Evolutionary conservation across 92 coral and sea anemone genomes (phyloP).

Genomic region (Palythoa heliodiscus): DNA sequence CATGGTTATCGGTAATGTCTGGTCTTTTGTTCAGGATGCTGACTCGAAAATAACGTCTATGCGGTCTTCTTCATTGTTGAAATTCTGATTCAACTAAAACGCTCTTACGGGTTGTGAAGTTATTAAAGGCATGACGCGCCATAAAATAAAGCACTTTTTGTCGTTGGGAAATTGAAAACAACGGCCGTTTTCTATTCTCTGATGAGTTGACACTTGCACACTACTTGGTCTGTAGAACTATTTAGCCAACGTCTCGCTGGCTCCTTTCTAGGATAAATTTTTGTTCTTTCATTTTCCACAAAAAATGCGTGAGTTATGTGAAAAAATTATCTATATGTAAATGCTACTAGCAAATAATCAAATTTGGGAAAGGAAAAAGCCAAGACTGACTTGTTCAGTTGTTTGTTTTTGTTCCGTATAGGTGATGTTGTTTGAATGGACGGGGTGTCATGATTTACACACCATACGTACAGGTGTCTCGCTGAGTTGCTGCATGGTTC

Average conservation of each 20-base stretch:
- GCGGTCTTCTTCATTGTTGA: neutral
- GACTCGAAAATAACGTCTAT: conserved; percentile 9
- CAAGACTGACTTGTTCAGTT: neutral
- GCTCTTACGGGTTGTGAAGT: neutral
- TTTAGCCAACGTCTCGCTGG: neutral
- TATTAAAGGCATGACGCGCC: neutral
- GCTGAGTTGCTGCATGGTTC: neutral
- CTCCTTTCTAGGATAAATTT: neutral
- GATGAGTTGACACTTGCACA: neutral
- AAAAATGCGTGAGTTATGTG: neutral
- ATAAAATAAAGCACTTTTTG: neutral
- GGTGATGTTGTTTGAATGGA: neutral
- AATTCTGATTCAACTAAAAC: neutral
- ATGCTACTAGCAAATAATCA: neutral
- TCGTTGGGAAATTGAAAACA: conserved; percentile 8
- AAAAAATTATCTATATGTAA: neutral
- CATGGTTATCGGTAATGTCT: too few species aligned
- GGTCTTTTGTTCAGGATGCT: neutral
- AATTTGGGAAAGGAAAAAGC: conserved; percentile 8
- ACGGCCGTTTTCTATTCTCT: neutral
- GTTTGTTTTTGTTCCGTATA: neutral
- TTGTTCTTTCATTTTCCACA: neutral
- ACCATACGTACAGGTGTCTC: conserved; percentile 7
- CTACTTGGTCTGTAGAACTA: neutral
- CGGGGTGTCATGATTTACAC: neutral